These are phyloP conservation scores for Eupeodes latifasciatus DNA, from an alignment of 2,888 invertebrate genomes.

Conservation along the genomic window DNA sequence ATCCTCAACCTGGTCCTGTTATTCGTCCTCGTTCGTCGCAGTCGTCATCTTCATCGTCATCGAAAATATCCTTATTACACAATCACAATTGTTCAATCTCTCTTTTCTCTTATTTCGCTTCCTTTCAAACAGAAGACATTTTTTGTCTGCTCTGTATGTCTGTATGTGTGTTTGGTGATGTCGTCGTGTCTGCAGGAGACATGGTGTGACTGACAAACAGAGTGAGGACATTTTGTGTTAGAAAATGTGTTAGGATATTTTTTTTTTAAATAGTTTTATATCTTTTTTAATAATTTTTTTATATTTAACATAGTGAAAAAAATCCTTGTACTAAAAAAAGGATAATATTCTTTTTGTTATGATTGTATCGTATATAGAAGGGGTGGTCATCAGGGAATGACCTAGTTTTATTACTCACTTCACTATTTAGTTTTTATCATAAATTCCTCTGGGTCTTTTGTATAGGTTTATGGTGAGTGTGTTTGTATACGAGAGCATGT, in stretches of 20 bases:
- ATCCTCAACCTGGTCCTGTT: not conserved
- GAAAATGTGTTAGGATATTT: conserved; percentile 37
- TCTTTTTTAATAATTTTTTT: not conserved
- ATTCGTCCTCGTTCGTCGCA: not conserved
- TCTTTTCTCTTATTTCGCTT: not conserved
- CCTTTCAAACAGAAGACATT: not conserved
- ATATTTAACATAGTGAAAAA: not conserved
- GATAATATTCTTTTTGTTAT: conserved; percentile 38
- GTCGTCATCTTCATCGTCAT: not conserved
- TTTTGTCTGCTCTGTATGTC: not conserved
- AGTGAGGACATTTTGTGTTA: conserved; percentile 41
- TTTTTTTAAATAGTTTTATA: conserved; percentile 21
- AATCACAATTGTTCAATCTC: conserved; percentile 65
- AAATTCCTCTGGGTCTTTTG: conserved; percentile 9
- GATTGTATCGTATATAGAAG: conserved; percentile 1
- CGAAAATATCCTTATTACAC: conserved; percentile 37
- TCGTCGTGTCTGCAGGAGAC: conserved; percentile 28
- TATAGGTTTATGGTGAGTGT: not conserved
- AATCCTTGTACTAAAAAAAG: conserved; percentile 32
- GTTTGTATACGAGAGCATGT: not conserved
- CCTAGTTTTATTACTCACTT: conserved; percentile 59
- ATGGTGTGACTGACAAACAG: conserved; percentile 58
- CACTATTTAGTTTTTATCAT: conserved; percentile 44
- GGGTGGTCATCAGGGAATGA: conserved; percentile 65
- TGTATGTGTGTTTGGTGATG: not conserved